Evolutionary conservation across 2,113 vertebrate genomes (phyloP).

Genomic region (Candoia aspera): DNA sequence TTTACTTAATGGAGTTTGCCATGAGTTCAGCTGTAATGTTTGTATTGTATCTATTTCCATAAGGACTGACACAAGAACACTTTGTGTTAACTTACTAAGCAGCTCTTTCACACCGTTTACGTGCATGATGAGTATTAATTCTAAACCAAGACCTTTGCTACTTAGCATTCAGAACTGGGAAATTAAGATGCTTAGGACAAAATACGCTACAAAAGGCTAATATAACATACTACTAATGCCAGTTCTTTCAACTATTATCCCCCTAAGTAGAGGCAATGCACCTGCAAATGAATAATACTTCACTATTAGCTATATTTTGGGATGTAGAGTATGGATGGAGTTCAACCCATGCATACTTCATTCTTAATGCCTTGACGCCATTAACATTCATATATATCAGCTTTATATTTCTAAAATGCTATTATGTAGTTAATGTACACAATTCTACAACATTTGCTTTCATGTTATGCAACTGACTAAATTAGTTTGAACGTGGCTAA

Average conservation of each 20-base stretch:
- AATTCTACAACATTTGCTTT: conserved; percentile 58
- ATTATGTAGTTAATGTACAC: conserved; percentile 77
- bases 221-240: conserved; percentile 98
- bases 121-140: conserved; percentile 98
- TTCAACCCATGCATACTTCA: conserved; percentile 89
- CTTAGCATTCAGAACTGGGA: conserved; percentile 99
- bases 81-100: conserved; percentile 97
- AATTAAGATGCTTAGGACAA: conserved; percentile 99
- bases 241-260: conserved; percentile 93
- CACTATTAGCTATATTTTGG: conserved; percentile 90
- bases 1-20: conserved; percentile 97
- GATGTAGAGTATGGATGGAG: conserved; percentile 81
- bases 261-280: conserved; percentile 98
- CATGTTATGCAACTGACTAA: background rate
- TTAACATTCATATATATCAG: conserved; percentile 86
- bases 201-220: conserved; percentile 99
- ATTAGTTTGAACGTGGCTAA: conserved; percentile 13
- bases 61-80: conserved; percentile 99
- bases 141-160: conserved; percentile 95
- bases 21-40: conserved; percentile 99
- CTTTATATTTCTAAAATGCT: conserved; percentile 70
- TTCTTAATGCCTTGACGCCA: conserved; percentile 80
- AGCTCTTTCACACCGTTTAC: conserved; percentile 99
- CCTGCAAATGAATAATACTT: conserved; percentile 99
- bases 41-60: conserved; percentile 99